phyloP scores from a whole-genome alignment of 2,797 vertebrate genomes.

The Tiaroga cobitis region DNA sequence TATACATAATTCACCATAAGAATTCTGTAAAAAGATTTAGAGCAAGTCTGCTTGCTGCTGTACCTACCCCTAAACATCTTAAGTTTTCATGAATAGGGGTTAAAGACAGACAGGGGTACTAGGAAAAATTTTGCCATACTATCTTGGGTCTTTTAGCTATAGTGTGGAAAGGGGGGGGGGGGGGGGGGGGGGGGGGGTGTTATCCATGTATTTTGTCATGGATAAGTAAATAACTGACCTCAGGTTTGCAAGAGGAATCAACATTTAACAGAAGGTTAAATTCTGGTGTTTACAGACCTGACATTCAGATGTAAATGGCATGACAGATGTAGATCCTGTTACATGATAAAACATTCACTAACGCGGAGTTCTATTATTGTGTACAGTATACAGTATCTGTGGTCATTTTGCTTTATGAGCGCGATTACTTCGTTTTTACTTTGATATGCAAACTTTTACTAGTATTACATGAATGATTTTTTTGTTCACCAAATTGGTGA shows the following conservation, averaged over 20 bases:
- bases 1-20: background rate
- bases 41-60: constrained; percentile 1
- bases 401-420: background rate
- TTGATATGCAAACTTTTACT: constrained; percentile 1
- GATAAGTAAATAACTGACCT: background rate
- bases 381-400: background rate
- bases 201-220: background rate
- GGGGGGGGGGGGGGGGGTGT: no score
- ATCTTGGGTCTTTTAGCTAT: background rate
- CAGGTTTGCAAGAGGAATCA: constrained; percentile 3
- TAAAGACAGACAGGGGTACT: background rate
- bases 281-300: constrained; percentile 27
- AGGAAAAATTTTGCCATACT: background rate
- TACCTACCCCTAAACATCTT: background rate
- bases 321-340: constrained; percentile 31
- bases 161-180: no score
- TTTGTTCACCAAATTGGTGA: background rate
- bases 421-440: no score
- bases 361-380: background rate
- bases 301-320: constrained; percentile 42
- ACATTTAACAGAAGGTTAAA: constrained; percentile 26
- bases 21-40: constrained; percentile 27
- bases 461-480: background rate
- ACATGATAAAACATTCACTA: background rate
- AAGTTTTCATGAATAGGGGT: background rate